These are phyloP conservation scores for Xestia rhomboidea DNA, from an alignment of 2,888 invertebrate species.

Conservation along the genomic window DNA sequence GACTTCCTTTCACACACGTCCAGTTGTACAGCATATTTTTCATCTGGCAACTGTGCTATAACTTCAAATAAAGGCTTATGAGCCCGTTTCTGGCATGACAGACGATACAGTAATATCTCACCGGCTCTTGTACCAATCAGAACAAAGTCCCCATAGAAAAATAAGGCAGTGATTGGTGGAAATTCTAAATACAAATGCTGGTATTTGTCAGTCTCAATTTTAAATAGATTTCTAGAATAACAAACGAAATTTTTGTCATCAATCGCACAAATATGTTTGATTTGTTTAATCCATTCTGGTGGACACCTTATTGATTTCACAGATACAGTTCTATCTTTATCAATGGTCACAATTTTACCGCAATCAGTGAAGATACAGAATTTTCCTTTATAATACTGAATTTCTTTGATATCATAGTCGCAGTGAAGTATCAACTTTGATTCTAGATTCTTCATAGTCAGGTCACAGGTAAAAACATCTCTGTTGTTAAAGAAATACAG, in stretches of 20 bases:
- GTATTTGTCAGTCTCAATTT: constrained; percentile 81
- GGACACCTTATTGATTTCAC: constrained; percentile 76
- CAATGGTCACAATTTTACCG: constrained; percentile 79
- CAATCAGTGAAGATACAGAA: constrained; percentile 81
- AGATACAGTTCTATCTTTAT: constrained; percentile 64
- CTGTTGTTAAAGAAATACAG: constrained; percentile 79
- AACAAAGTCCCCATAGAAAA: constrained; percentile 83
- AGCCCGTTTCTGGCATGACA: constrained; percentile 77
- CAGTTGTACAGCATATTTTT: constrained; percentile 81
- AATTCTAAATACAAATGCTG: constrained; percentile 84
- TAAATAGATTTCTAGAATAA: constrained; percentile 83
- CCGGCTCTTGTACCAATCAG: constrained; percentile 80
- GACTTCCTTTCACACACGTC: constrained; percentile 83
- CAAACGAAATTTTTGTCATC: constrained; percentile 83
- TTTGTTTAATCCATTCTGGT: constrained; percentile 81
- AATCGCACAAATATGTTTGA: constrained; percentile 78
- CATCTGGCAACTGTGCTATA: constrained; percentile 78
- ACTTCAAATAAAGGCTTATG: constrained; percentile 79
- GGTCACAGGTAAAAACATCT: constrained; percentile 79
- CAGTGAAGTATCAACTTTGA: constrained; percentile 76
- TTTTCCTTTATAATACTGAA: constrained; percentile 73
- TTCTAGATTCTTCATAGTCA: constrained; percentile 71
- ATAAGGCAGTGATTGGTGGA: constrained; percentile 82
- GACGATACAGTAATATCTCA: constrained; percentile 81
- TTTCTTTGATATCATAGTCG: constrained; percentile 81